Evolutionary conservation across 2,113 vertebrate species (phyloP).

Genomic region (Tetraodon nigroviridis): DNA sequence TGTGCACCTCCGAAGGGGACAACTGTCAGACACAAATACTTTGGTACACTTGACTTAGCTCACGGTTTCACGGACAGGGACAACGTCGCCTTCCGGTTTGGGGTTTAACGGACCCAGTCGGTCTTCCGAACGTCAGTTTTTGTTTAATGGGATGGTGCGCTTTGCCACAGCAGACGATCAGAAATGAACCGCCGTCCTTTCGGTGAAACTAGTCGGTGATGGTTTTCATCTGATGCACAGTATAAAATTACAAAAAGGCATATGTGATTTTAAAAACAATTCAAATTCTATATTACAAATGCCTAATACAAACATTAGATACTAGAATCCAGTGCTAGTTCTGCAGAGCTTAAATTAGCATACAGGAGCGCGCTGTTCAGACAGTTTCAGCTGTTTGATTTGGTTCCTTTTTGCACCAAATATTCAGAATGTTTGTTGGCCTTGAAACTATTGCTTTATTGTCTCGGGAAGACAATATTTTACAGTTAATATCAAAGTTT

Average conservation of each 20-base stretch:
- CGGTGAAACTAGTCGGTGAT: conserved; percentile 38
- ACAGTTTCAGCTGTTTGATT: neutral
- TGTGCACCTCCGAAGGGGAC: conserved; percentile 65
- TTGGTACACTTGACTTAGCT: conserved; percentile 67
- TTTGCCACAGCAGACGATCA: conserved; percentile 39
- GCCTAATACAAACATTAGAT: conserved; percentile 36
- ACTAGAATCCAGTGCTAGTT: conserved; percentile 55
- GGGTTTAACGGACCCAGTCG: conserved; percentile 15
- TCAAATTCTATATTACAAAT: conserved; percentile 63
- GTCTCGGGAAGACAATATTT: conserved; percentile 38
- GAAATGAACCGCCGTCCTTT: conserved; percentile 50
- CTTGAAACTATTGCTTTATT: conserved; percentile 22
- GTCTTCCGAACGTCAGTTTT: conserved; percentile 11
- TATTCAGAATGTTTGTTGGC: conserved; percentile 27
- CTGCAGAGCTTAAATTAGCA: conserved; percentile 16
- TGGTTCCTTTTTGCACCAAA: neutral
- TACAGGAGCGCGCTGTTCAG: neutral
- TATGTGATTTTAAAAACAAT: conserved; percentile 69
- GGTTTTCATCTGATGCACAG: conserved; percentile 55
- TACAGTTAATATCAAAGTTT: conserved; percentile 42
- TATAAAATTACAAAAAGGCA: conserved; percentile 77
- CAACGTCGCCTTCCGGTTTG: conserved; percentile 13
- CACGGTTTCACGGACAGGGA: conserved; percentile 31
- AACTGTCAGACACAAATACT: conserved; percentile 69
- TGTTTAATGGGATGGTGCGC: conserved; percentile 18